Conservation (phyloP, 2,113 vertebrate species). For the Theristicus caerulescens region DNA sequence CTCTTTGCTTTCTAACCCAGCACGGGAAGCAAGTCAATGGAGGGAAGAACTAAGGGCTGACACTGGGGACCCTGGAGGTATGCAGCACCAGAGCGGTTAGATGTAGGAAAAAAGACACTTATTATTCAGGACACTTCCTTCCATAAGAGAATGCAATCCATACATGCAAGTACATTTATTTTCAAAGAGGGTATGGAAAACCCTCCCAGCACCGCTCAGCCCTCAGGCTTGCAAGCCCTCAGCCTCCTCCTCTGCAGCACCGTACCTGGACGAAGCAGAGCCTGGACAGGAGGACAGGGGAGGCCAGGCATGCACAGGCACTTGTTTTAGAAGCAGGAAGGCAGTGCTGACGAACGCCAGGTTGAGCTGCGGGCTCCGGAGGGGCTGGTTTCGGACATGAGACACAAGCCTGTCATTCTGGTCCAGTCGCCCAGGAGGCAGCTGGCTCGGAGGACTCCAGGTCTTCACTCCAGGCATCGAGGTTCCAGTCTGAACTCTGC, state of each 20-base stretch:
- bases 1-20: background rate
- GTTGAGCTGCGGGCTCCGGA: background rate
- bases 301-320: background rate
- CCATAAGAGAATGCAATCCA: background rate
- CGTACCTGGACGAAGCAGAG: background rate
- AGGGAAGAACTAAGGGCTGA: background rate
- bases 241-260: background rate
- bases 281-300: background rate
- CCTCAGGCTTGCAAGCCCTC: background rate
- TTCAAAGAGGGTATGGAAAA: background rate
- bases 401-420: background rate
- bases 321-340: background rate
- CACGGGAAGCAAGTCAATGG: rapidly evolving
- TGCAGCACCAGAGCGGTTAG: rapidly evolving
- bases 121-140: background rate
- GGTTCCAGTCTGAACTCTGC: background rate
- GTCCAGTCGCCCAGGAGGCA: background rate
- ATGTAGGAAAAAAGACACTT: background rate
- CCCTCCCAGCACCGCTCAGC: background rate
- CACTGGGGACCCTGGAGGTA: background rate
- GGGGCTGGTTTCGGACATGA: rapidly evolving
- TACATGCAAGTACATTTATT: background rate
- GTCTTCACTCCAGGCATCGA: background rate
- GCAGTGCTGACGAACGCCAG: rapidly evolving
- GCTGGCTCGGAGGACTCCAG: background rate